These are phyloP conservation scores for Chymomyza procnemis DNA, from an alignment of 2,888 invertebrate genomes.

Conservation along the genomic window DNA sequence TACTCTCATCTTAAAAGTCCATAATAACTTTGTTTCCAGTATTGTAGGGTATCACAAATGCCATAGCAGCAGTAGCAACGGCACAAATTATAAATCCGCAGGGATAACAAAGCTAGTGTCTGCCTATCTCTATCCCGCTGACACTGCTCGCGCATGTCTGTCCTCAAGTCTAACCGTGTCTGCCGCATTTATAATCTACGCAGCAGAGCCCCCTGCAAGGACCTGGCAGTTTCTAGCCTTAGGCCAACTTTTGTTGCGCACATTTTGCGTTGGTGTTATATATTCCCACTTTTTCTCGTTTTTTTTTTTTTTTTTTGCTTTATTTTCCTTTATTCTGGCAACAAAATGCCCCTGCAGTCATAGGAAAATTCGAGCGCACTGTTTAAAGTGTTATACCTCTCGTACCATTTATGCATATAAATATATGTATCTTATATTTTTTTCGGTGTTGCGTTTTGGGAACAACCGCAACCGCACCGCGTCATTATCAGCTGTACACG, in stretches of 20 bases:
- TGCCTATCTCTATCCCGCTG: slow-evolving; percentile 8
- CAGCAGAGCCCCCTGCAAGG: slow-evolving; percentile 2
- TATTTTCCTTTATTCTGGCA: not conserved
- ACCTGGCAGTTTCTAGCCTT: slow-evolving; percentile 32
- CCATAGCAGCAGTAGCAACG: slow-evolving; percentile 28
- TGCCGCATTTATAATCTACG: slow-evolving; percentile 21
- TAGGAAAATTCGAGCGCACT: slow-evolving; percentile 23
- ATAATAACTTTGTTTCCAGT: too few species aligned
- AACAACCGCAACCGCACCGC: slow-evolving; percentile 13
- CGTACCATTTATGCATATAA: not conserved
- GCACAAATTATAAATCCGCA: slow-evolving; percentile 44
- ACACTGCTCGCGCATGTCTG: not conserved
- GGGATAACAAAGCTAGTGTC: slow-evolving; percentile 33
- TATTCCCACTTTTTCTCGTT: not conserved
- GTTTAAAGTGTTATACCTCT: slow-evolving; percentile 39
- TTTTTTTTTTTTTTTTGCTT: not conserved
- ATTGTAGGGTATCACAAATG: slow-evolving; percentile 24
- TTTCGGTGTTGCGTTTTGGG: slow-evolving; percentile 33
- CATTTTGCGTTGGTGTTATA: slow-evolving; percentile 18
- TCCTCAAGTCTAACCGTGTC: not conserved
- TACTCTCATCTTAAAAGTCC: too few species aligned
- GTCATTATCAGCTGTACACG: slow-evolving; percentile 35
- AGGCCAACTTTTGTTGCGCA: slow-evolving; percentile 37
- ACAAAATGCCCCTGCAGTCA: slow-evolving; percentile 19
- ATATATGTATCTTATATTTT: not conserved